Evolutionary conservation across 1,140 invertebrate genomes (phyloP).

Genomic region (Apocrypta bakeri): DNA sequence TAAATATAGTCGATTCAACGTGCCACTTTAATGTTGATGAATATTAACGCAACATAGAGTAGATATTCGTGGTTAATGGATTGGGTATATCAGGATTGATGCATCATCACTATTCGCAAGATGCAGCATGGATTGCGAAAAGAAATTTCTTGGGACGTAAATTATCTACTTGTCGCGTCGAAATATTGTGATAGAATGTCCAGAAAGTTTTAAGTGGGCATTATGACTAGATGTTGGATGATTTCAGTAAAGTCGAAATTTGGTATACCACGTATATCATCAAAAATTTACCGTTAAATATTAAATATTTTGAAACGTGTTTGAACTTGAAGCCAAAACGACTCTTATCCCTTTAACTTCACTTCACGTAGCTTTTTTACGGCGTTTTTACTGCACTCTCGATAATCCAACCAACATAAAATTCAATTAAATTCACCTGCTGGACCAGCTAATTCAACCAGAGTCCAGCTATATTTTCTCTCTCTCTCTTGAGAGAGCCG

Average conservation of each 20-base stretch:
- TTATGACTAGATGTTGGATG: no score
- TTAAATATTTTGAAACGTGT: no score
- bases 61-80: constrained; percentile 39
- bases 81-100: constrained; percentile 30
- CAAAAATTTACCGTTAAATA: no score
- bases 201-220: no score
- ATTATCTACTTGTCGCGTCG: not conserved
- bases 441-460: not conserved
- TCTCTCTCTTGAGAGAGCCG: not conserved
- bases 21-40: constrained; percentile 41
- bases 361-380: not conserved
- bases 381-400: not conserved
- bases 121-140: constrained; percentile 43
- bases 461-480: not conserved
- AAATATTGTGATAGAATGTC: no score
- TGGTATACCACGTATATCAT: no score
- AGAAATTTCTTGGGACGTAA: constrained; percentile 15
- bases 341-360: no score
- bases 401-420: not conserved
- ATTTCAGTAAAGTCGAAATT: no score
- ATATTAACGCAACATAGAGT: constrained; percentile 24
- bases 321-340: no score
- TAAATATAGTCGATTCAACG: constrained; percentile 3
- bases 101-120: constrained; percentile 18
- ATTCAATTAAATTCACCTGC: not conserved